Base-by-base conservation (phyloP, 1,140 invertebrate genomes). In the Drosophila sucinea region DNA sequence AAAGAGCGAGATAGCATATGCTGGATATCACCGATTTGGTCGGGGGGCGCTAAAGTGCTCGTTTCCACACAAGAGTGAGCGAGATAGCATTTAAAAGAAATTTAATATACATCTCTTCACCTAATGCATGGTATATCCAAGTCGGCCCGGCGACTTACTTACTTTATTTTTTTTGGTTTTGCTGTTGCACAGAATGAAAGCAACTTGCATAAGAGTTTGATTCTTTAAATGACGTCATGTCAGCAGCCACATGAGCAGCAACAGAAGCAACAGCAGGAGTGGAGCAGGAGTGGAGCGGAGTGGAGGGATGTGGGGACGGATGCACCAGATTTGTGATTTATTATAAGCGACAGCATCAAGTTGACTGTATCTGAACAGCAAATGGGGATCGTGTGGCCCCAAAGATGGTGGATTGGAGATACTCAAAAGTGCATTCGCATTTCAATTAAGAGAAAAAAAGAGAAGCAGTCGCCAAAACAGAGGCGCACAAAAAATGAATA, bases 361-460 rank as follows among this genome's bases (percentile, higher is more conserved):
- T 71, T 76, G 60, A 47, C 51, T 67, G 63, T 29, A 67, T 63
- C 51, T 47, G 38, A n/a, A 6, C 56, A 66, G 38, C 67, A 65
- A 83, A 83, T 79, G 76, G 73, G 56, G 72, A 73, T 65, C 70
- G 60, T 58, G 64, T 63, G 62, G 54, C 65, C 27, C 65, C 60
- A 63, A 41, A 55, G 25, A 44, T 51, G 44, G 44, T 51, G 23
- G 44, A 27, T 51, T 25, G 25, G 33, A 69, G 73, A 57, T 79
- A 64, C 84, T 86, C 77, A 79, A 87, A 83, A 83, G 84, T 87
- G 84, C 83, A 87, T 87, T 87, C 83, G 84, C 84, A 89, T 87
- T 87, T 87, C 73, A 89, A 89, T 87, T 89, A 80, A 51, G 44
- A 51, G 44, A 47, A 51, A 51, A 87, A 87, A 73, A 61, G 76